Percentiles rank a stretch among this genome's conserved stretches.
Conservation (phyloP, 2,113 vertebrate genomes). For the Aspidoscelis tigris region DNA sequence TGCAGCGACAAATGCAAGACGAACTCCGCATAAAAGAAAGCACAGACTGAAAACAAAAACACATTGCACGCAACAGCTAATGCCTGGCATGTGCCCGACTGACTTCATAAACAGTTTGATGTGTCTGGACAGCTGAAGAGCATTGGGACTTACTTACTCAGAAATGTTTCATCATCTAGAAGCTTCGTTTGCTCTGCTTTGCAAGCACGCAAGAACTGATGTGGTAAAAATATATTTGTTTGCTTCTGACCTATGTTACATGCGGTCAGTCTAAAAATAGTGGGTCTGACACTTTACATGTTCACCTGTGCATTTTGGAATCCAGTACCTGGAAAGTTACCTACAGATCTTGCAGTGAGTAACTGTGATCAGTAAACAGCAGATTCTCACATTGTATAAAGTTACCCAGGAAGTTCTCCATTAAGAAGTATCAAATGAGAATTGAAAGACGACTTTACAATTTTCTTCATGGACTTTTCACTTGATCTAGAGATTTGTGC, state of each 20-base stretch:
- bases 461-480: background rate
- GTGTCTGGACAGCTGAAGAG: conserved; percentile 60
- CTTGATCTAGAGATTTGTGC: background rate
- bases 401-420: background rate
- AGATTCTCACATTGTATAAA: conserved; percentile 1
- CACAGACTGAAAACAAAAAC: background rate
- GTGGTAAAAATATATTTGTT: conserved; percentile 39
- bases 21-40: conserved; percentile 1
- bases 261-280: conserved; percentile 23
- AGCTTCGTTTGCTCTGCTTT: conserved; percentile 35
- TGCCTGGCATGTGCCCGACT: conserved; percentile 21
- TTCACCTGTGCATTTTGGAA: background rate
- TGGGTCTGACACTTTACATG: conserved; percentile 5
- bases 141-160: conserved; percentile 62
- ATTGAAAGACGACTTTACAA: background rate
- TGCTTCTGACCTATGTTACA: rapidly evolving
- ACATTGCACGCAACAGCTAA: conserved; percentile 22
- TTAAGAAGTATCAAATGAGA: background rate
- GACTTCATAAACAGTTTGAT: conserved; percentile 49
- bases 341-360: conserved; percentile 31
- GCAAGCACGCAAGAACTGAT: conserved; percentile 45
- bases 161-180: conserved; percentile 42
- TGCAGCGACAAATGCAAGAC: background rate
- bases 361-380: conserved; percentile 18
- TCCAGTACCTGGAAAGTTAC: conserved; percentile 20